Percentiles rank a stretch among this genome's conserved stretches.
Conservation (phyloP, 2,113 vertebrate species). For the Pterocles orientalis region DNA sequence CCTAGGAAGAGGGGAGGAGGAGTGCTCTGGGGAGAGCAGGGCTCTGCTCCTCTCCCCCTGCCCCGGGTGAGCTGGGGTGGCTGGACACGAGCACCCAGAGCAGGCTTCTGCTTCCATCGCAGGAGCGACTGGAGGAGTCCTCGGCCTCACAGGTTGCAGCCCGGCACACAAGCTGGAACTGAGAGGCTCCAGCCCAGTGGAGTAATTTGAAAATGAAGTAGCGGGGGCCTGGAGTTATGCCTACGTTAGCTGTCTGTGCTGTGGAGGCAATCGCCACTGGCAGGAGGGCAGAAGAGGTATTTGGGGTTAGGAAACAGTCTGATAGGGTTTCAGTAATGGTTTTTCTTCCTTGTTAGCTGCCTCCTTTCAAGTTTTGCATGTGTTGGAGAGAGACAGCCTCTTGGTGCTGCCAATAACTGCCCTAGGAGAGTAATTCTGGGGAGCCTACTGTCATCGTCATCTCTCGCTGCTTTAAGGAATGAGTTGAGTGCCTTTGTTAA, state of each 20-base stretch:
- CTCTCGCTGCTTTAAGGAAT: neutral
- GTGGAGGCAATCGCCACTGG: neutral
- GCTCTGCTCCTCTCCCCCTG: neutral
- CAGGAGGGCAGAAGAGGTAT: neutral
- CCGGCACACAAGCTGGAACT: neutral
- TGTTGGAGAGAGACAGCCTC: neutral
- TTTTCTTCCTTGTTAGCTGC: neutral
- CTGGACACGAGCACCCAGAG: neutral
- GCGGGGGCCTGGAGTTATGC: neutral
- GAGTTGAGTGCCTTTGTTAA: neutral
- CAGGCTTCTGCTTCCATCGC: neutral
- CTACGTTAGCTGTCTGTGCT: neutral
- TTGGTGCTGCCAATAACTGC: neutral
- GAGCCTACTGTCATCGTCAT: neutral
- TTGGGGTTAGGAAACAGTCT: neutral
- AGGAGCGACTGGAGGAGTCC: neutral
- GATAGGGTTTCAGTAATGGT: neutral
- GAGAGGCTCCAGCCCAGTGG: neutral
- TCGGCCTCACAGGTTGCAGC: neutral
- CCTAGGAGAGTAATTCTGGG: neutral
- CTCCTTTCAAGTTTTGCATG: neutral
- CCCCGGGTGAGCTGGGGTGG: neutral
- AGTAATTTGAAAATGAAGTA: neutral
- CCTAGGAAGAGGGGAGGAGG: neutral
- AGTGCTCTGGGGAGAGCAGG: neutral